Conservation (phyloP, 2,113 vertebrate genomes). For the Clupea harengus region DNA sequence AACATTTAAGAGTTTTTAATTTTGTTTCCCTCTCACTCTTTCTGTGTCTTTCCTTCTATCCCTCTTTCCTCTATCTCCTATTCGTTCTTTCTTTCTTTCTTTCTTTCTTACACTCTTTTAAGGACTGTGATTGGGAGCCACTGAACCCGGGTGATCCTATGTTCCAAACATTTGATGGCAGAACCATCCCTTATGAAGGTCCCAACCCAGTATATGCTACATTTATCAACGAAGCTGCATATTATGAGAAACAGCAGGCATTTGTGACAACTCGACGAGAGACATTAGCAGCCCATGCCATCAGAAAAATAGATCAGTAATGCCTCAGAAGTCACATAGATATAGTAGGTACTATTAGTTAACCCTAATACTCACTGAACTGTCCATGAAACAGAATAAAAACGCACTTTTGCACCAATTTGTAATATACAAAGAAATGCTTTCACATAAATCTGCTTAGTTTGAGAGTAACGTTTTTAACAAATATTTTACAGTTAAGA, state of each 20-base stretch:
- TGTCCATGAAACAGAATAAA: not conserved
- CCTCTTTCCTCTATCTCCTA: not conserved
- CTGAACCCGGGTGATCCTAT: slow-evolving; percentile 86
- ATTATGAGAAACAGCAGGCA: slow-evolving; percentile 96
- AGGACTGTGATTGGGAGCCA: slow-evolving; percentile 96
- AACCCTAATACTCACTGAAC: not conserved
- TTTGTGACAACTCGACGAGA: slow-evolving; percentile 84
- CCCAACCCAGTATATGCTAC: slow-evolving; percentile 80
- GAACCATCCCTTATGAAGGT: slow-evolving; percentile 78
- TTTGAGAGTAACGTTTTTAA: not conserved
- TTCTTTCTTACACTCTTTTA: not conserved
- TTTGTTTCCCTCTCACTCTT: too few species aligned
- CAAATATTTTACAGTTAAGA: not conserved
- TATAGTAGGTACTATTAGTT: not conserved
- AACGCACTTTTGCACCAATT: slow-evolving; percentile 9
- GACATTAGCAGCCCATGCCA: slow-evolving; percentile 70
- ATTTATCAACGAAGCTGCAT: slow-evolving; percentile 96
- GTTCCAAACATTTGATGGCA: slow-evolving; percentile 88
- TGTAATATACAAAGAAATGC: not conserved
- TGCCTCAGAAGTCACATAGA: slow-evolving; percentile 15
- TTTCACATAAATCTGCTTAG: slow-evolving; percentile 6
- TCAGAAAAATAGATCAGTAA: slow-evolving; percentile 64
- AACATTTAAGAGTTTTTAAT: not conserved
- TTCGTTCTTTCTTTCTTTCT: not conserved
- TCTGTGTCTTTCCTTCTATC: too few species aligned